These are phyloP conservation scores for Agonopterix heracliana DNA, from an alignment of 2,888 invertebrate species.

Conservation along the genomic window DNA sequence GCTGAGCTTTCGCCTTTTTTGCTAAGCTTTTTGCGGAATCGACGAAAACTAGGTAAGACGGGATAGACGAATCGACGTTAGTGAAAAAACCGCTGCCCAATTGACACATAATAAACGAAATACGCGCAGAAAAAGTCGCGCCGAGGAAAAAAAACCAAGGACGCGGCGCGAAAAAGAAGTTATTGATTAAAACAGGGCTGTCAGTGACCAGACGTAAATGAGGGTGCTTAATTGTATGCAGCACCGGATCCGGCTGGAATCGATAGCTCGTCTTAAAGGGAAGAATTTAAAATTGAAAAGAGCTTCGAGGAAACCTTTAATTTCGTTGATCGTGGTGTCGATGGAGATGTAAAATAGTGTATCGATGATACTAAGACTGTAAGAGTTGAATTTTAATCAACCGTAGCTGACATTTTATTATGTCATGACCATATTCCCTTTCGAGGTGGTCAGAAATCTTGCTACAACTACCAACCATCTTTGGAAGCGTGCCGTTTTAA, in stretches of 20 bases:
- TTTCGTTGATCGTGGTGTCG: too few relatives aligned
- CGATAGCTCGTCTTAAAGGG: constrained; percentile 37
- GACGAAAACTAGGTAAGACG: constrained; percentile 52
- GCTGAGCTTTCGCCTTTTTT: constrained; percentile 69
- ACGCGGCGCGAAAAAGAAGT: constrained; percentile 72
- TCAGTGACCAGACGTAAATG: constrained; percentile 75
- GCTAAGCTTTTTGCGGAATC: constrained; percentile 64
- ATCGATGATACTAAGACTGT: too few relatives aligned
- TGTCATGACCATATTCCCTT: too few relatives aligned
- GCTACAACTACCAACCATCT: too few relatives aligned
- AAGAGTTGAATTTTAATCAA: too few relatives aligned
- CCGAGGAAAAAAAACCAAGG: constrained; percentile 71
- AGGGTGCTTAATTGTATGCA: constrained; percentile 75
- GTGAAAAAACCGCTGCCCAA: constrained; percentile 47
- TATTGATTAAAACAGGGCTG: constrained; percentile 75
- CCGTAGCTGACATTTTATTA: too few relatives aligned
- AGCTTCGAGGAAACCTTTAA: neutral
- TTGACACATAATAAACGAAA: constrained; percentile 70
- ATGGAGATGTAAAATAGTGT: too few relatives aligned
- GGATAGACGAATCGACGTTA: constrained; percentile 27
- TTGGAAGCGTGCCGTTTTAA: too few relatives aligned
- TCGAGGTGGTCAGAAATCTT: too few relatives aligned
- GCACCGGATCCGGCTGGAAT: constrained; percentile 46
- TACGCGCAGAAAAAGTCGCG: constrained; percentile 73
- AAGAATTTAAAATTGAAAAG: constrained; percentile 7